Evolutionary conservation across 2,888 invertebrate species (phyloP).

Genomic region (Taenaris catops): DNA sequence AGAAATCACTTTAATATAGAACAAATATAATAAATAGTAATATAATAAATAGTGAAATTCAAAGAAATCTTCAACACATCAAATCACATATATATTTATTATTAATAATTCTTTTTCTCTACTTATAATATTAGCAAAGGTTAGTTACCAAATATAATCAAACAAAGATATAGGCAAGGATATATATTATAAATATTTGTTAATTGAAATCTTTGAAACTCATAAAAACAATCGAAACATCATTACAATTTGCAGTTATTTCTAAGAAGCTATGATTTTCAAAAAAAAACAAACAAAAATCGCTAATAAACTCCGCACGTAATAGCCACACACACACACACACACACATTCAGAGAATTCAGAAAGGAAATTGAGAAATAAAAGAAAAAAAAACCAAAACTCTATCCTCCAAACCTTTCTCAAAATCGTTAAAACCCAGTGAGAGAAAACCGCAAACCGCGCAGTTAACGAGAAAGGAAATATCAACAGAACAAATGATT

Average conservation of each 20-base stretch:
- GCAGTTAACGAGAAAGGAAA: conserved; percentile 21
- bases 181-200: too few relatives aligned
- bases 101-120: too few relatives aligned
- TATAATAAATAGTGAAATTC: too few relatives aligned
- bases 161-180: not conserved
- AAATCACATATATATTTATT: too few relatives aligned
- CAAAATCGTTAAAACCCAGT: conserved; percentile 13
- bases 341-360: conserved; percentile 20
- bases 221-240: not conserved
- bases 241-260: conserved; percentile 17
- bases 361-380: too few relatives aligned
- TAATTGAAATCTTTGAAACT: not conserved
- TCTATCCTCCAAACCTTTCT: conserved; percentile 18
- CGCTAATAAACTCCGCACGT: conserved; percentile 6
- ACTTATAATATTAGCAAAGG: too few relatives aligned
- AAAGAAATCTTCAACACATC: too few relatives aligned
- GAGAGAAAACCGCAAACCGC: conserved; percentile 18
- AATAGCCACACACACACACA: conserved; percentile 18
- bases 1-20: too few relatives aligned
- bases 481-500: conserved; percentile 8
- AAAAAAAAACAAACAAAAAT: conserved; percentile 14
- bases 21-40: too few relatives aligned
- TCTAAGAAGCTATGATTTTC: conserved; percentile 19
- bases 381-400: conserved; percentile 2
- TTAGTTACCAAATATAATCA: not conserved